phyloP scores from a whole-genome alignment of 2,113 vertebrate species.

The Phalacrocorax aristotelis region DNA sequence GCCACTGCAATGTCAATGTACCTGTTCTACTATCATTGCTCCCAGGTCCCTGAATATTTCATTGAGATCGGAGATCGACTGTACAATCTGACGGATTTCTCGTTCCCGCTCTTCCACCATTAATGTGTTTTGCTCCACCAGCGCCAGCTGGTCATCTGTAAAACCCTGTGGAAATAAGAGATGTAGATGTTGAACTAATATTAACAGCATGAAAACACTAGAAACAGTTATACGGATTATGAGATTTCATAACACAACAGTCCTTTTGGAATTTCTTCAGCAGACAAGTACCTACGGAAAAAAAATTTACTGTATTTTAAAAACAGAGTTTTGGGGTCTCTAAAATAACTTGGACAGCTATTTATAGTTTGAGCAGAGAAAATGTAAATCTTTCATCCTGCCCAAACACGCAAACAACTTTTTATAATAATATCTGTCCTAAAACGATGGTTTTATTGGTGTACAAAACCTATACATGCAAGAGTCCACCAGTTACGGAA shows the following conservation, averaged over 20 bases:
- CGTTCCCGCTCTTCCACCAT: conserved; percentile 92
- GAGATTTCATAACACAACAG: neutral
- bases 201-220: neutral
- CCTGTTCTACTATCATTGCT: conserved; percentile 98
- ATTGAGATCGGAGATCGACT: conserved; percentile 96
- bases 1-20: conserved; percentile 22
- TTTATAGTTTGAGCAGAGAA: neutral
- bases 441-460: neutral
- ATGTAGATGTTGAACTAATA: neutral
- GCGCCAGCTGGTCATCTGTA: conserved; percentile 89
- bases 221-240: neutral
- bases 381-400: neutral
- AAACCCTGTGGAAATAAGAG: conserved; percentile 79
- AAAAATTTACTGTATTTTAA: neutral
- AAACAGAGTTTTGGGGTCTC: neutral
- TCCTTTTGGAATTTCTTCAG: neutral
- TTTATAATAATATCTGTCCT: neutral
- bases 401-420: neutral
- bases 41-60: conserved; percentile 94
- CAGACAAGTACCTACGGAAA: neutral
- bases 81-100: conserved; percentile 95
- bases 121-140: conserved; percentile 89
- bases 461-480: neutral
- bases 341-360: neutral
- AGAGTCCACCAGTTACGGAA: neutral